phyloP scores from a whole-genome alignment of 2,888 invertebrate genomes.

The Cephus sareptanus region DNA sequence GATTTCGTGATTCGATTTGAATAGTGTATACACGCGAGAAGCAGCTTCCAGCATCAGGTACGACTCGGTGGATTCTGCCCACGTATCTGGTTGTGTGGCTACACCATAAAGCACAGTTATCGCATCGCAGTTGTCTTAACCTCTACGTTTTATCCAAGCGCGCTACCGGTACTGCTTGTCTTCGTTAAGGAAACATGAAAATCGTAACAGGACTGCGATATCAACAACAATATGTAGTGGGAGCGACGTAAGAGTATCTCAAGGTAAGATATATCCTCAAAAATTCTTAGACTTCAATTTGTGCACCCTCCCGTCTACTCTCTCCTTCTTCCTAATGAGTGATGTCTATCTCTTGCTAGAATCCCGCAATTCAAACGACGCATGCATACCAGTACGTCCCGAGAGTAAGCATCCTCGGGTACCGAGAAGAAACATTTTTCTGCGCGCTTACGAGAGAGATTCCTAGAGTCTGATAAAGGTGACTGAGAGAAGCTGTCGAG shows the following conservation, averaged over 20 bases:
- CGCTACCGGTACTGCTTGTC: constrained; percentile 20
- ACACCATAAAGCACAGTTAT: constrained; percentile 47
- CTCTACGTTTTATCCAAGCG: constrained; percentile 29
- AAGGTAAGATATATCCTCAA: not conserved
- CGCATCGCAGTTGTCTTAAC: constrained; percentile 32
- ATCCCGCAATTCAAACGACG: not conserved
- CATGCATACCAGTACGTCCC: not conserved
- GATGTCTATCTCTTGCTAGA: not conserved
- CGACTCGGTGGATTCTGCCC: constrained; percentile 39
- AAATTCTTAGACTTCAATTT: not conserved
- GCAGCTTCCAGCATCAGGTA: constrained; percentile 8
- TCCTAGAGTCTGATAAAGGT: constrained; percentile 46
- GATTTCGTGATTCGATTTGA: constrained; percentile 11
- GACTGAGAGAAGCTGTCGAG: constrained; percentile 49
- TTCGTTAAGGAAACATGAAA: constrained; percentile 12
- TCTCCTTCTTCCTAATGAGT: not conserved
- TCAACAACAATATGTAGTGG: not conserved
- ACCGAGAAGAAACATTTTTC: constrained; percentile 51
- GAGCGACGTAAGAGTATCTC: not conserved
- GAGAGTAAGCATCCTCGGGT: constrained; percentile 47
- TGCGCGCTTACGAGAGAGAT: constrained; percentile 37
- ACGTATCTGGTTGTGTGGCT: constrained; percentile 33
- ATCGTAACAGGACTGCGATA: not conserved
- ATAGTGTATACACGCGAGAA: not conserved
- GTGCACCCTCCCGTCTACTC: not conserved